A percentile compares a stretch with the other conserved stretches of the same genome.
Conservation (phyloP, 1,140 invertebrate genomes). For the Drepana arcuata region DNA sequence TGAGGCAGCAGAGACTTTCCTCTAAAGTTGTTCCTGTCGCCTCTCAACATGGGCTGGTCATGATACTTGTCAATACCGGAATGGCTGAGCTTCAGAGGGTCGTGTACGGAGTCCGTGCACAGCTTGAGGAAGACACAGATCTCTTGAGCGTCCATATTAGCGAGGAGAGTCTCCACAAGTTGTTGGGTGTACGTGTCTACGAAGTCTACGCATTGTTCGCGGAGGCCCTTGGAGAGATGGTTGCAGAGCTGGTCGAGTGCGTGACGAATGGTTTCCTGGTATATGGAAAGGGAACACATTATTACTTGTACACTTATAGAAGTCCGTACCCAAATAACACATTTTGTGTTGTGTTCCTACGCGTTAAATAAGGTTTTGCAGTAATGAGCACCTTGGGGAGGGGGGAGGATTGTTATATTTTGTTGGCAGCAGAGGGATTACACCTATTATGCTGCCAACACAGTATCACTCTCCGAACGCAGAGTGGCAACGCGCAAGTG, state of each 20-base stretch:
- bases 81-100: constrained; percentile 27
- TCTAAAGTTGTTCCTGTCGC: constrained; percentile 50
- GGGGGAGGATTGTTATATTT: too few species aligned
- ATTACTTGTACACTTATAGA: too few species aligned
- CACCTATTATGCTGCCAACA: too few species aligned
- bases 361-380: too few species aligned
- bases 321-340: too few species aligned
- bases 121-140: constrained; percentile 84
- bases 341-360: too few species aligned
- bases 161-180: constrained; percentile 83
- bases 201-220: constrained; percentile 80
- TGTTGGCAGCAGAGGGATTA: too few species aligned
- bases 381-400: too few species aligned
- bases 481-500: too few species aligned
- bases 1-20: constrained; percentile 32
- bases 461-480: too few species aligned
- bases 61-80: constrained; percentile 39
- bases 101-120: constrained; percentile 68
- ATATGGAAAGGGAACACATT: too few species aligned
- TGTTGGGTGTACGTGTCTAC: constrained; percentile 83
- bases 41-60: constrained; percentile 34
- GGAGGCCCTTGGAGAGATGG: constrained; percentile 77
- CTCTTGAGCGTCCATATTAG: constrained; percentile 83
- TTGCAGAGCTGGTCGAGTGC: constrained; percentile 82
- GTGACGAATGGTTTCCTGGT: constrained; percentile 80